Percentiles rank a stretch among this genome's conserved stretches.
Conservation (phyloP, 2,888 invertebrate genomes). For the Sphaerolaimus hirsutus region DNA sequence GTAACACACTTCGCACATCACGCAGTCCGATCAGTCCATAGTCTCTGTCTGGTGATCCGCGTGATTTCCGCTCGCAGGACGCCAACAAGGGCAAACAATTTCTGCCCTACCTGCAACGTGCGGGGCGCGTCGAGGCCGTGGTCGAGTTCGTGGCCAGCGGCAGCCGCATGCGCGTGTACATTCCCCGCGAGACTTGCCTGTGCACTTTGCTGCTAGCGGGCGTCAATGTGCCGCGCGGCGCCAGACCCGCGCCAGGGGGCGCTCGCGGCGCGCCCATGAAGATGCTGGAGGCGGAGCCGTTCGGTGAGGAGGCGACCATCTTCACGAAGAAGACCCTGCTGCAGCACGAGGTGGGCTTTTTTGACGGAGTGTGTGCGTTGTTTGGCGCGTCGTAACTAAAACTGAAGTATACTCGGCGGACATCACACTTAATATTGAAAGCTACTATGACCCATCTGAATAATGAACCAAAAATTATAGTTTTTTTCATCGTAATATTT, state of each 20-base stretch:
- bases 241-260: conserved; percentile 43
- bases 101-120: conserved; percentile 70
- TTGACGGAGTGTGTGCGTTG: too few relatives aligned
- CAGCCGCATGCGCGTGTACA: conserved; percentile 66
- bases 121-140: conserved; percentile 62
- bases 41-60: not conserved
- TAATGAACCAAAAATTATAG: too few relatives aligned
- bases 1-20: too few relatives aligned
- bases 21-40: too few relatives aligned
- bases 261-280: conserved; percentile 31
- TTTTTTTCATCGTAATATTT: too few relatives aligned
- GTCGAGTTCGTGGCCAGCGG: conserved; percentile 94
- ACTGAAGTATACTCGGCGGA: too few relatives aligned
- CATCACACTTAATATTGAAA: too few relatives aligned
- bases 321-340: conserved; percentile 68
- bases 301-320: conserved; percentile 66
- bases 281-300: conserved; percentile 56
- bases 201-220: conserved; percentile 74
- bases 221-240: conserved; percentile 55
- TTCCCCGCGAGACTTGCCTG: conserved; percentile 76
- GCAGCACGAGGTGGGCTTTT: conserved; percentile 46
- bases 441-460: too few relatives aligned
- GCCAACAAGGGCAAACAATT: conserved; percentile 39
- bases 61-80: conserved; percentile 9
- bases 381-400: too few relatives aligned